Base-by-base conservation (phyloP, 2,797 vertebrate species). In the Mus caroli region DNA sequence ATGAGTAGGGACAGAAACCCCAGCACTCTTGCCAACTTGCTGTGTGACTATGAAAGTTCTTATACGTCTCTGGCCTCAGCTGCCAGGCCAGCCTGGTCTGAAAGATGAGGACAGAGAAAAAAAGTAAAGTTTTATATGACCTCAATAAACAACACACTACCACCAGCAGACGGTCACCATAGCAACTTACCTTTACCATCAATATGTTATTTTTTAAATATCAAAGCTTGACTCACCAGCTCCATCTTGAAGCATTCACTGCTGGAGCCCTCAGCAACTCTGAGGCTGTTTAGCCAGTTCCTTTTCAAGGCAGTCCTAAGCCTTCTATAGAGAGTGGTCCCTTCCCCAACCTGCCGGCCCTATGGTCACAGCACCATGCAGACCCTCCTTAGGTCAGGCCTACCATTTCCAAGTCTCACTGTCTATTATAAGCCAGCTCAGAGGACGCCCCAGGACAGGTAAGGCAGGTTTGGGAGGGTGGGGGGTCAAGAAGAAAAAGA, bases 391-490 rank as follows among this genome's bases (percentile, higher is more conserved):
- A 64, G 43, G 93, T 83, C 84, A 93, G 77, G 60, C 20, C 78
- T 71, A 43, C 6, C 71, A 64, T 94, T 92, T 62, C 56, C 69
- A 92, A 93, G 12, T 50, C 8, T 88, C 58, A 7, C 34, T 71
- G 6, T 15, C 43, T 1, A 6, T 13, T 28, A 54, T 88, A 22
- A 9, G 12, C 6, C 12, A 19, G 37, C 67, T 85, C 77, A 82
- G 71, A 93, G 79, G 40, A 75, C 60, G 62, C 40, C 31, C n/a
- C 50, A 14, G 50, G 95, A 92, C 96, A 87, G 91, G 96, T 34
- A 90, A 85, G 92, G 92, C 97, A 91, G 95, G 97, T 96, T 96
- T 90, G 26, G 22, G 56, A 6, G 54, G 14, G 52, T 10, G 50
- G 8, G 24, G 12, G 62, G 12, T 84, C 79, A 28, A 0, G 15